Evolutionary conservation across 1,140 invertebrate species (phyloP).

Genomic region (Acromyrmex charruanus): DNA sequence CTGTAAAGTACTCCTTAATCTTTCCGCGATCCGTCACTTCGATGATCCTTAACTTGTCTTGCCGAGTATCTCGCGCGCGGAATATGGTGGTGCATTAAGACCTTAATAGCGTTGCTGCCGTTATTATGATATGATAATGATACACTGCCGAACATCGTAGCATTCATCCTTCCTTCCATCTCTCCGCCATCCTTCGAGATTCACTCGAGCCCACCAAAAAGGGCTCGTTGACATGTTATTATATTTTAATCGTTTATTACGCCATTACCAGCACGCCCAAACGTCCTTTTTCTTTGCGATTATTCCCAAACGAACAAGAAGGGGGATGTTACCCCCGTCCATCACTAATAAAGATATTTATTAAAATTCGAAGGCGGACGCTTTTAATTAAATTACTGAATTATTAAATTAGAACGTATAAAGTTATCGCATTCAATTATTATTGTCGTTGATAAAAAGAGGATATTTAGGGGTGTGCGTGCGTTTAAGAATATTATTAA

Average conservation of each 20-base stretch:
- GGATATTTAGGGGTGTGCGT: neutral
- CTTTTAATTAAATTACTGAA: conserved; percentile 38
- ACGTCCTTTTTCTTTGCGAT: conserved; percentile 28
- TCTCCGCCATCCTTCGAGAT: conserved; percentile 22
- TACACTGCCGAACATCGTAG: conserved; percentile 67
- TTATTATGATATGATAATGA: conserved; percentile 81
- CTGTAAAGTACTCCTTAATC: conserved; percentile 66
- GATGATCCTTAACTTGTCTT: conserved; percentile 56
- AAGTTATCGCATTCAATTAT: conserved; percentile 20
- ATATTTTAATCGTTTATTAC: conserved; percentile 63
- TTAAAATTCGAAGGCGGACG: conserved; percentile 4
- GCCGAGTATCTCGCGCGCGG: conserved; percentile 52
- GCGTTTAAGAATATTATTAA: neutral
- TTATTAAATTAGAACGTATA: conserved; percentile 22
- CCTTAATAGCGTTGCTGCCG: conserved; percentile 78
- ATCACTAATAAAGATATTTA: conserved; percentile 47
- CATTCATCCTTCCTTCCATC: conserved; percentile 48
- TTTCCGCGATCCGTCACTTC: conserved; percentile 68
- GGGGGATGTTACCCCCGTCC: conserved; percentile 39
- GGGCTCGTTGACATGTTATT: conserved; percentile 51
- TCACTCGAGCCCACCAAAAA: conserved; percentile 31
- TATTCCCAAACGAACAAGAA: conserved; percentile 16
- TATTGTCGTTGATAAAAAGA: neutral
- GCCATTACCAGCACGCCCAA: conserved; percentile 38
- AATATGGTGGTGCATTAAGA: conserved; percentile 73